Base-by-base conservation (phyloP, 2,113 vertebrate genomes). In the Dasyornis broadbenti region DNA sequence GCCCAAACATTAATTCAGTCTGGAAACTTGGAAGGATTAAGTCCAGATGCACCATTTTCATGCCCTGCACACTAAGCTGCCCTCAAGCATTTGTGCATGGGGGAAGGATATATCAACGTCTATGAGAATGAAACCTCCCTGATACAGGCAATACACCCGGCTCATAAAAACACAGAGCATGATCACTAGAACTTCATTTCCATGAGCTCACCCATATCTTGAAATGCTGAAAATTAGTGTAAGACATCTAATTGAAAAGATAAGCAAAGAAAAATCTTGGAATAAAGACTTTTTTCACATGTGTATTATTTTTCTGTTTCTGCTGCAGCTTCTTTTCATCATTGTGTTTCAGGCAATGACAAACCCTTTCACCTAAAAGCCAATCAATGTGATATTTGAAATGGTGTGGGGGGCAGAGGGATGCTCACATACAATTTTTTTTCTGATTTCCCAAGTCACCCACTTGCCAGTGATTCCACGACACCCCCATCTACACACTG, bases 331-430 rank as follows among this genome's bases (percentile, higher is more conserved):
- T 92, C 13, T 66, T 78, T 45, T 31, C 7, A 49, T 54, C 3
- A 2, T 9, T 8, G 15, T 63, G 37, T 71, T 94, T 90, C 76
- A 83, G 66, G 70, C 39, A 94, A 68, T 21, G 52, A 75, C 33
- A 66, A 92, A 78, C n/a, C 9, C 28, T 78, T 94, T 71, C 64
- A 83, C 60, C 49, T 88, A 61, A 81, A 56, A 85, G 95, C 27
- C 42, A 82, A 79, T 42, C 50, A 87, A n/a, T 45, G 35, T 13
- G 47, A 37, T 49, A 20, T 73, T 71, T 88, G 59, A 93, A 77
- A 57, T 11, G 4, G 8, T 50, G 2, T 11, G 16, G 30, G 21
- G 18, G 23, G 47, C 50, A 85, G 40, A 28, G 31, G 7, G 8
- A n/a, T 65, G 21, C 0, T 0, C 26, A 20, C 3, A 20, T 7